Evolutionary conservation across 2,113 vertebrate genomes (phyloP).

Genomic region (Xenopus borealis): DNA sequence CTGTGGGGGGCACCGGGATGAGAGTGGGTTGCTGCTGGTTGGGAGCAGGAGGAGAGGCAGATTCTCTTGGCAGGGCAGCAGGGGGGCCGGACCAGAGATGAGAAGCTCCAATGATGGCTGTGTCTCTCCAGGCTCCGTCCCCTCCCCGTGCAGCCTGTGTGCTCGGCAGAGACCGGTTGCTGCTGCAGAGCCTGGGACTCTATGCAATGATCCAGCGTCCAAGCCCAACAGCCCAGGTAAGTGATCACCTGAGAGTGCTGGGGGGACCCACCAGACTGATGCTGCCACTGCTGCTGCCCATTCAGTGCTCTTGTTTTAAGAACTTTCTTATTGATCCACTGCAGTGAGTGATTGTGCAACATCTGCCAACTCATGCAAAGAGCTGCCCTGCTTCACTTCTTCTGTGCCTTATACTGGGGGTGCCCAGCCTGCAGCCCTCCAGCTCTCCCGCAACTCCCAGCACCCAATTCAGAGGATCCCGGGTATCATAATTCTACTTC

Average conservation of each 20-base stretch:
- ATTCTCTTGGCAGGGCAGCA: conserved; percentile 13
- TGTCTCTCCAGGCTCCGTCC: not conserved
- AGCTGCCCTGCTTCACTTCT: not conserved
- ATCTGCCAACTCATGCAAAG: conserved; percentile 4
- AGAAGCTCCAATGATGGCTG: conserved; percentile 24
- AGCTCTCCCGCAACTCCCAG: too few species aligned
- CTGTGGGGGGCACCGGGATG: too few species aligned
- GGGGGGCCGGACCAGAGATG: not conserved
- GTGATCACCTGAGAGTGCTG: not conserved
- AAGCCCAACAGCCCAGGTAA: conserved; percentile 18
- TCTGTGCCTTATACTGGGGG: not conserved
- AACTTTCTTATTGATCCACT: not conserved
- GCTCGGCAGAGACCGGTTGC: conserved; percentile 39
- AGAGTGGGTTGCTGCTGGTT: not conserved
- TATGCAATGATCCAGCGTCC: conserved; percentile 1
- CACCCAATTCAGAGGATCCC: too few species aligned
- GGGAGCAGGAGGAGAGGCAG: not conserved
- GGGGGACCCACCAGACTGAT: too few species aligned
- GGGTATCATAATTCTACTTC: too few species aligned
- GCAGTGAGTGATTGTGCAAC: not conserved
- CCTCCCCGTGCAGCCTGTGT: conserved; percentile 38
- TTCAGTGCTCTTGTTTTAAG: too few species aligned
- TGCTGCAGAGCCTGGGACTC: conserved; percentile 28
- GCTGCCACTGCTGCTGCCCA: too few species aligned
- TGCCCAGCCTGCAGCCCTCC: too few species aligned